phyloP scores from a whole-genome alignment of 2,797 vertebrate species.

The Pipistrellus pygmaeus region DNA sequence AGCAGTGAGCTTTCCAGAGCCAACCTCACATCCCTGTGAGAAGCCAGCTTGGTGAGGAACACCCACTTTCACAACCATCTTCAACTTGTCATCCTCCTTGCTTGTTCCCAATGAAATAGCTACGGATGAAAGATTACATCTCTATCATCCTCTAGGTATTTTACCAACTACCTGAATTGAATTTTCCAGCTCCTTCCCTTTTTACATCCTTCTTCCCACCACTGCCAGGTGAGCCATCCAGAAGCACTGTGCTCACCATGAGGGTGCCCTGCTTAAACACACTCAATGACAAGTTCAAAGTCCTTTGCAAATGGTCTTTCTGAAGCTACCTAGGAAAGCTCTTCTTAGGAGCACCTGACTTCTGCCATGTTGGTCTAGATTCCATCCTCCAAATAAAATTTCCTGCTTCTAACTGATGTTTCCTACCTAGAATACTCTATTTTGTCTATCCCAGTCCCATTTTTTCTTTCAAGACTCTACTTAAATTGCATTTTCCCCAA shows the following conservation, averaged over 20 bases:
- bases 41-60: neutral
- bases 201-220: neutral
- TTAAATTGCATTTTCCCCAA: neutral
- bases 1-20: fast-evolving
- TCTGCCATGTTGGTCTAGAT: neutral
- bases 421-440: neutral
- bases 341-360: neutral
- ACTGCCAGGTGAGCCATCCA: fast-evolving
- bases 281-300: neutral
- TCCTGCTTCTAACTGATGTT: neutral
- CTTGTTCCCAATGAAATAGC: neutral
- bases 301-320: neutral
- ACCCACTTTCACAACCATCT: neutral
- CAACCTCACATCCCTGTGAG: fast-evolving
- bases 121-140: neutral
- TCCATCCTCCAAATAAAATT: neutral
- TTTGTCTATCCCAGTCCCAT: neutral
- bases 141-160: neutral
- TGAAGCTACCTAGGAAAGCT: neutral
- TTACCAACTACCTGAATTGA: neutral
- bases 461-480: neutral
- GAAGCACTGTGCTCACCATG: neutral
- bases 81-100: neutral
- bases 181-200: neutral
- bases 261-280: neutral